Conservation (phyloP, 2,113 vertebrate species). For the Vidua chalybeata region DNA sequence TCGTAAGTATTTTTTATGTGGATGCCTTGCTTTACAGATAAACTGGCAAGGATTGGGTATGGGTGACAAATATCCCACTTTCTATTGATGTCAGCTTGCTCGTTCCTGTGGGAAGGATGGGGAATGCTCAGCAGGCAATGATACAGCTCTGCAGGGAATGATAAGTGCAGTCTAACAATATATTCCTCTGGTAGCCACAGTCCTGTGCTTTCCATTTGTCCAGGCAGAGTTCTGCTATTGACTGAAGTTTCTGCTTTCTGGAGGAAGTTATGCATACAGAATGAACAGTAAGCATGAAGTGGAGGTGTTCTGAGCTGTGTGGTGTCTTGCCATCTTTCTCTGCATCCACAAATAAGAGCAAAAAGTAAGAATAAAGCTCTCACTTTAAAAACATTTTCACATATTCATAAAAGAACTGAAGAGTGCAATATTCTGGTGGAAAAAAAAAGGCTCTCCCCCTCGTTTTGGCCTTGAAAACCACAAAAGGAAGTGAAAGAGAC, state of each 20-base stretch:
- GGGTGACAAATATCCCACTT: not conserved
- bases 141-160: not conserved
- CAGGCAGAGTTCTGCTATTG: not conserved
- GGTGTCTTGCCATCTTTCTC: not conserved
- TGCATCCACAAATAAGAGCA: not conserved
- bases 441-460: not conserved
- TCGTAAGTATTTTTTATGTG: not conserved
- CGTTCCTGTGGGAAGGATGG: not conserved
- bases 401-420: not conserved
- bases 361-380: not conserved
- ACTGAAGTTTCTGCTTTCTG: not conserved
- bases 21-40: not conserved
- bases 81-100: not conserved
- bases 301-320: not conserved
- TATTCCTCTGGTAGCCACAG: not conserved
- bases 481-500: constrained; percentile 51
- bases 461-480: not conserved
- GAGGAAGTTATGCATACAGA: not conserved
- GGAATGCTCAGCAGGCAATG: not conserved
- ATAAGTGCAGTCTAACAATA: not conserved
- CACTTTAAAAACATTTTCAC: not conserved
- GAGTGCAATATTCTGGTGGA: not conserved
- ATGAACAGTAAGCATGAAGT: not conserved
- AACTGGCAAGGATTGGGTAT: not conserved
- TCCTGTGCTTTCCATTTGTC: not conserved